Conservation (phyloP, 2,888 invertebrate genomes). For the Neoascia interrupta region DNA sequence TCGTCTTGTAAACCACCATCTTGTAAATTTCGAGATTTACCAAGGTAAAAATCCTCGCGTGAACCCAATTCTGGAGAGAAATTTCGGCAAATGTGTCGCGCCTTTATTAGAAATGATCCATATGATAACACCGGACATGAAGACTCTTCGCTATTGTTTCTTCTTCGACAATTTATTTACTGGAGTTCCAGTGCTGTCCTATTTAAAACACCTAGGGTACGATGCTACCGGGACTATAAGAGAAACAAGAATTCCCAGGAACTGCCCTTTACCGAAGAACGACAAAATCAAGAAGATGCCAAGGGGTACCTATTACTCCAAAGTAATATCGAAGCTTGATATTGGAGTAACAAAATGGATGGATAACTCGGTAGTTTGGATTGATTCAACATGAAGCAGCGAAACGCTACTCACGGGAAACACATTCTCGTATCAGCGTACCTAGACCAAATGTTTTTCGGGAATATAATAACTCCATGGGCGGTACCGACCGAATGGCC, state of each 20-base stretch:
- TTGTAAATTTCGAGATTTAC: slow-evolving; percentile 37
- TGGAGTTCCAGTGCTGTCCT: background rate
- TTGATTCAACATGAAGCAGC: slow-evolving; percentile 23
- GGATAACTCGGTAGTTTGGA: slow-evolving; percentile 72
- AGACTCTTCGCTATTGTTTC: slow-evolving; percentile 3
- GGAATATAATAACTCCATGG: slow-evolving; percentile 36
- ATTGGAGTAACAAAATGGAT: slow-evolving; percentile 71
- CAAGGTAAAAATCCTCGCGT: slow-evolving; percentile 31
- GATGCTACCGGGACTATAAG: too few relatives aligned
- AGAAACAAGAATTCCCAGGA: too few relatives aligned
- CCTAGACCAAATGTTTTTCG: slow-evolving; percentile 22
- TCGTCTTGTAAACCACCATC: too few relatives aligned
- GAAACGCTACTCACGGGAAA: slow-evolving; percentile 8
- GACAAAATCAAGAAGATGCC: slow-evolving; percentile 30
- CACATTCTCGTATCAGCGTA: slow-evolving; percentile 37
- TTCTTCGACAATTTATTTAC: slow-evolving; percentile 16
- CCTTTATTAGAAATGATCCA: slow-evolving; percentile 30
- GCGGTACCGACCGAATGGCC: slow-evolving; percentile 60
- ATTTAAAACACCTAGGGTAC: slow-evolving; percentile 5
- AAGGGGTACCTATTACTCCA: slow-evolving; percentile 32
- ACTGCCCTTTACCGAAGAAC: slow-evolving; percentile 4
- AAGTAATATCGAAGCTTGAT: slow-evolving; percentile 38
- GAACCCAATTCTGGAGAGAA: slow-evolving; percentile 14
- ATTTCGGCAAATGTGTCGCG: slow-evolving; percentile 34
- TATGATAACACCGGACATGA: slow-evolving; percentile 12